Percentiles rank a stretch among this genome's conserved stretches.
These are phyloP conservation scores for Phoxinus phoxinus DNA, from an alignment of 2,113 vertebrate genomes.

Conservation along the genomic window DNA sequence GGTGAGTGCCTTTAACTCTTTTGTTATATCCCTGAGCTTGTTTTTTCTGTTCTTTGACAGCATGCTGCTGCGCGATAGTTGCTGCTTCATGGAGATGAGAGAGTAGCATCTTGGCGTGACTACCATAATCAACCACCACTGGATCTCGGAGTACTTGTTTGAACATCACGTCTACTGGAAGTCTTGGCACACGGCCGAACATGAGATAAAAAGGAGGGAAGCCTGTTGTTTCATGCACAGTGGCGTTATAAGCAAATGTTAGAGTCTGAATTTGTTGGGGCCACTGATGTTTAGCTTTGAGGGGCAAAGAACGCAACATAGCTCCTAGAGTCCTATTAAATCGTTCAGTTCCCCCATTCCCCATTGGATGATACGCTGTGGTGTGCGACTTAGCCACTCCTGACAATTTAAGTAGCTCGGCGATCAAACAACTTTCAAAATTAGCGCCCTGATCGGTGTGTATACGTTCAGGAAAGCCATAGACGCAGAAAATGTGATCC, in stretches of 20 bases:
- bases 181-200: conserved; percentile 32
- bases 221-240: conserved; percentile 42
- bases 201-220: conserved; percentile 44
- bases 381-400: conserved; percentile 39
- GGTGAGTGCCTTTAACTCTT: neutral
- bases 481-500: conserved; percentile 15
- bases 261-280: conserved; percentile 44
- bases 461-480: neutral
- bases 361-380: conserved; percentile 41
- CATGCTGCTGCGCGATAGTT: conserved; percentile 34
- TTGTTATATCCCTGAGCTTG: conserved; percentile 52
- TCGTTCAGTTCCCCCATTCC: conserved; percentile 13
- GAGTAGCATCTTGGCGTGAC: neutral
- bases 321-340: conserved; percentile 47
- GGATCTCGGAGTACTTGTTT: conserved; percentile 26
- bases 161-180: conserved; percentile 42
- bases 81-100: neutral
- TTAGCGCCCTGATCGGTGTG: conserved; percentile 45
- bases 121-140: conserved; percentile 15
- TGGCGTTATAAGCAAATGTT: conserved; percentile 49
- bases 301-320: conserved; percentile 39
- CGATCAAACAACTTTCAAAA: neutral
- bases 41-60: conserved; percentile 42
- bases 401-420: neutral
- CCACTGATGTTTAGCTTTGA: conserved; percentile 42